Evolutionary conservation across 30 jellyfish, hydroid and myxozoan species (phyloP).

Genomic region (Clytia hemisphaerica): DNA sequence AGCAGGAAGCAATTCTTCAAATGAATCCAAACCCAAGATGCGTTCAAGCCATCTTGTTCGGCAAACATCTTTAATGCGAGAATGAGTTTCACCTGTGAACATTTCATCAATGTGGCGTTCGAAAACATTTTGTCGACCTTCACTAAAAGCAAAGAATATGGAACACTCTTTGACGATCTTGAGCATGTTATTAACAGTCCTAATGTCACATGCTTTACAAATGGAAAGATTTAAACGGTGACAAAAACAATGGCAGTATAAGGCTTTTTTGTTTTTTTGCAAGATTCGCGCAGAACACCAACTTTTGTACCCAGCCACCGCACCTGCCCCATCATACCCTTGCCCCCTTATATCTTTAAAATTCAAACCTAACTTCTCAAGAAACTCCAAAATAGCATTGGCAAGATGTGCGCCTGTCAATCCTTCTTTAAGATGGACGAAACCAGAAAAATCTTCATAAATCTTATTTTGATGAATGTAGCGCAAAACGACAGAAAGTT

Average conservation of each 20-base stretch:
- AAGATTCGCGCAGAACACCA: conserved; percentile 28
- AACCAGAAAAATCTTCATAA: no score
- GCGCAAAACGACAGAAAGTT: no score
- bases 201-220: conserved; percentile 18
- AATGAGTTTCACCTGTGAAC: conserved; percentile 4
- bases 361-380: no score
- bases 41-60: conserved; percentile 47
- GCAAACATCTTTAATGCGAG: conserved; percentile 35
- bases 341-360: no score
- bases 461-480: no score
- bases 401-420: no score
- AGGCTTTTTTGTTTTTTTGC: conserved; percentile 18
- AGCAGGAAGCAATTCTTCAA: conserved; percentile 18
- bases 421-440: no score
- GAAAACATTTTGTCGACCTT: conserved; percentile 7
- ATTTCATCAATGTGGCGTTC: not conserved
- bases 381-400: no score
- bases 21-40: conserved; percentile 29
- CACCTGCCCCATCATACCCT: conserved; percentile 60
- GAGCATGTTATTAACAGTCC: conserved; percentile 24
- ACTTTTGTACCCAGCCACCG: conserved; percentile 29
- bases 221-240: conserved; percentile 37
- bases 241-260: conserved; percentile 34
- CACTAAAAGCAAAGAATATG: not conserved
- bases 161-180: conserved; percentile 1